Percentiles rank a stretch among this genome's conserved stretches.
These are phyloP conservation scores for Climacteris rufus DNA, from an alignment of 2,113 vertebrate species.

Conservation along the genomic window DNA sequence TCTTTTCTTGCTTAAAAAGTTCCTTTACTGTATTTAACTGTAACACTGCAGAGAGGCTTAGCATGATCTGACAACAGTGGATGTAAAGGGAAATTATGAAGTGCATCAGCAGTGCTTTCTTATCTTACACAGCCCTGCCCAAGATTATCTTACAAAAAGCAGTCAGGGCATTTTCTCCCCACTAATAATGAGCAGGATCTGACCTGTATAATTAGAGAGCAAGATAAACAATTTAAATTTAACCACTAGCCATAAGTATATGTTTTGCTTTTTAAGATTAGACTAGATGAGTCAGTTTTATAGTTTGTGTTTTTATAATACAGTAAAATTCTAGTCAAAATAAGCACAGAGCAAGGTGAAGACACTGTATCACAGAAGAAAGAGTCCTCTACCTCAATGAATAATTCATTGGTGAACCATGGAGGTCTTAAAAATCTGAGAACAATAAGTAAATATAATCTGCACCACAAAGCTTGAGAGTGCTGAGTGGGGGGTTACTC, in stretches of 20 bases:
- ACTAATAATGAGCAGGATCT: background rate
- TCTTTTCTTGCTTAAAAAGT: background rate
- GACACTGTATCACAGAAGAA: background rate
- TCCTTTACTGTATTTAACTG: background rate
- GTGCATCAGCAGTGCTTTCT: background rate
- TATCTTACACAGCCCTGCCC: background rate
- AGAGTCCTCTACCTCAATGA: background rate
- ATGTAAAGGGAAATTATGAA: background rate
- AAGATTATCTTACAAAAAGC: background rate
- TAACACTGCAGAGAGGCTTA: background rate
- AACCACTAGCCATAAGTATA: background rate
- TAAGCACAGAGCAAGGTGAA: background rate
- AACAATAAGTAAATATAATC: constrained; percentile 12
- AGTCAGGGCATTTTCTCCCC: background rate
- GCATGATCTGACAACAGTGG: background rate
- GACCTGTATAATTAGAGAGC: background rate
- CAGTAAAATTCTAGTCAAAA: background rate
- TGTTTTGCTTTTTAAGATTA: background rate
- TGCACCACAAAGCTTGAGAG: background rate
- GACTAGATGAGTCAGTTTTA: background rate
- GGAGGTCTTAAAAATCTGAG: background rate
- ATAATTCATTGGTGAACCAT: constrained; percentile 31
- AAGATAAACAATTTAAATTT: background rate
- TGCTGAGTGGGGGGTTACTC: background rate
- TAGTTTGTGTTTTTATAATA: background rate